These are phyloP conservation scores for Sebastes cheni DNA, from an alignment of 2,797 vertebrate genomes.

Conservation along the genomic window DNA sequence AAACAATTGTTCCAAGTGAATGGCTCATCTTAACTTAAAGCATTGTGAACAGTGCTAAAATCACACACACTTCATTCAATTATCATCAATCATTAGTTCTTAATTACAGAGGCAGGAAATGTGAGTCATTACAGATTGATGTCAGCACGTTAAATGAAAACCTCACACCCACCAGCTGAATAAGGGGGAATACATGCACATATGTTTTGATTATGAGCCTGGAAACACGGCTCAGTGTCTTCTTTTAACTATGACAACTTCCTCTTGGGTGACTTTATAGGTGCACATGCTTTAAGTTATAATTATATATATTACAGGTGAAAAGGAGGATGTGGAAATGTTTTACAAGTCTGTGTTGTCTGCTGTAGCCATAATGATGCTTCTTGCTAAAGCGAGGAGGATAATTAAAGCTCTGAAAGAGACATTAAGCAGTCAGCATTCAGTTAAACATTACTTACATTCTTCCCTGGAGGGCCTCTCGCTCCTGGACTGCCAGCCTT, in stretches of 20 bases:
- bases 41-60: background rate
- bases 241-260: conserved; percentile 19
- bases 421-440: background rate
- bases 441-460: conserved; percentile 82
- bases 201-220: background rate
- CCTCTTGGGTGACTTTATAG: conserved; percentile 17
- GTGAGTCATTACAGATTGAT: background rate
- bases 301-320: conserved; percentile 38
- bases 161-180: background rate
- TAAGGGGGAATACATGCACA: background rate
- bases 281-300: conserved; percentile 1
- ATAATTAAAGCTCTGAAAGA: conserved; percentile 32
- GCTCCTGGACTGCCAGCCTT: conserved; percentile 91
- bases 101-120: background rate
- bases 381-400: background rate
- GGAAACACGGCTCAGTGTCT: background rate
- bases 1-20: background rate
- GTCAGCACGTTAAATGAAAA: background rate
- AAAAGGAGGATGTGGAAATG: conserved; percentile 25
- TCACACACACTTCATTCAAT: background rate
- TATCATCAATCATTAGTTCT: background rate
- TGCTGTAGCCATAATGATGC: background rate
- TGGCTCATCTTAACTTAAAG: background rate
- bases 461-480: conserved; percentile 86
- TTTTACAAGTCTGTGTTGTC: conserved; percentile 33